Conservation (phyloP, 2,113 vertebrate species). For the Microcebus murinus region DNA sequence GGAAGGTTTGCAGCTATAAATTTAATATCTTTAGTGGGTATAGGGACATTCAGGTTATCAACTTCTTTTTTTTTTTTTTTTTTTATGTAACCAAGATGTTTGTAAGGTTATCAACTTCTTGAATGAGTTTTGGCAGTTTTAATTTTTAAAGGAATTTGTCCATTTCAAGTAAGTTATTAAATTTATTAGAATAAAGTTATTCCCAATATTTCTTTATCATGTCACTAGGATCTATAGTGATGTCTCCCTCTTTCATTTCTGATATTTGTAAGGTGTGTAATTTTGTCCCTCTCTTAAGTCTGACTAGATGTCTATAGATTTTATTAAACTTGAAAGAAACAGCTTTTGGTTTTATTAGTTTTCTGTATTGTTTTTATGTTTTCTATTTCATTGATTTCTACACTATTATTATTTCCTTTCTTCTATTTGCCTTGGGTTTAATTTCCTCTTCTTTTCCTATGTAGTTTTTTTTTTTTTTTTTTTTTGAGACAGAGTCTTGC, state of each 20-base stretch:
- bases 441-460: not conserved
- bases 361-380: slow-evolving; percentile 9
- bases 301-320: not conserved
- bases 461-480: not conserved
- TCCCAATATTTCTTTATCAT: not conserved
- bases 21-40: not conserved
- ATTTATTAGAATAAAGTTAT: not conserved
- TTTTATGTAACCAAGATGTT: no score
- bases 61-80: no score
- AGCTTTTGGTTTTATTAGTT: slow-evolving; percentile 26
- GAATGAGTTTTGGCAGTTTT: not conserved
- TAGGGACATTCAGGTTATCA: not conserved
- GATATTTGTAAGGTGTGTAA: not conserved
- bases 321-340: slow-evolving; percentile 4
- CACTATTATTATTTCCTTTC: not conserved
- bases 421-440: not conserved
- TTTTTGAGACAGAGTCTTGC: no score
- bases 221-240: not conserved
- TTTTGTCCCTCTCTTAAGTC: not conserved
- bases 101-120: not conserved
- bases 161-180: not conserved
- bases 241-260: not conserved
- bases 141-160: not conserved
- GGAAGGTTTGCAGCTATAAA: not conserved
- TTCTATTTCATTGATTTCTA: not conserved